Conservation (phyloP, 2,888 invertebrate genomes). For the Anorthoa munda region DNA sequence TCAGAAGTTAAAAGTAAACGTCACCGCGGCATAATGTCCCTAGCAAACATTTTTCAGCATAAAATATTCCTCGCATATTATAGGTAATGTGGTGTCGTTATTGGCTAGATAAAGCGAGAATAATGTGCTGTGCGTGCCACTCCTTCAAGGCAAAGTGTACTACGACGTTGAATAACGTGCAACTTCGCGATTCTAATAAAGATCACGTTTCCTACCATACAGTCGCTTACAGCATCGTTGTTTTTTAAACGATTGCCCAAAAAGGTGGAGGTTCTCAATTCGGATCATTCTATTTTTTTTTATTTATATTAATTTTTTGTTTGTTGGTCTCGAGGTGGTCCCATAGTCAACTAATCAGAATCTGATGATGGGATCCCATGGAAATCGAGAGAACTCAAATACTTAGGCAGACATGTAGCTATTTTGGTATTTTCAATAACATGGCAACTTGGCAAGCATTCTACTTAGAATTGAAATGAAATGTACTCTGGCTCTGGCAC, state of each 20-base stretch:
- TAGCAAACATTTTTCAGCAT: conserved; percentile 24
- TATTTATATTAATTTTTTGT: too few species aligned
- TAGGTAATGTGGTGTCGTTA: conserved; percentile 55
- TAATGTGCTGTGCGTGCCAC: conserved; percentile 65
- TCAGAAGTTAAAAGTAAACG: not conserved
- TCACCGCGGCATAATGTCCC: not conserved
- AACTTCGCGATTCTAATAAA: conserved; percentile 69
- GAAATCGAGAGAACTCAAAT: too few species aligned
- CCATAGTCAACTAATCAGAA: too few species aligned
- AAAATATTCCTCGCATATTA: conserved; percentile 49
- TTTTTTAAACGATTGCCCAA: conserved; percentile 24
- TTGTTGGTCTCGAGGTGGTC: too few species aligned
- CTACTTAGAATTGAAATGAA: too few species aligned
- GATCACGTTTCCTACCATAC: conserved; percentile 65
- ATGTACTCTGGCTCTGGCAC: too few species aligned
- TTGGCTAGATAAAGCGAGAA: conserved; percentile 61
- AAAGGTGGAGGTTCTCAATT: too few species aligned
- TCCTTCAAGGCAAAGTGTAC: conserved; percentile 31
- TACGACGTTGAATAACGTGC: conserved; percentile 46
- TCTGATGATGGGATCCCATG: too few species aligned
- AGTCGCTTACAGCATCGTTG: conserved; percentile 58
- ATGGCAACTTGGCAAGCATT: too few species aligned
- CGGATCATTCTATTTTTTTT: too few species aligned
- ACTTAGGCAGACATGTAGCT: too few species aligned
- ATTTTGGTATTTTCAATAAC: too few species aligned